Percentiles rank a stretch among this genome's conserved stretches.
Conservation (phyloP, 2,113 vertebrate species). For the Nematolebias whitei region DNA sequence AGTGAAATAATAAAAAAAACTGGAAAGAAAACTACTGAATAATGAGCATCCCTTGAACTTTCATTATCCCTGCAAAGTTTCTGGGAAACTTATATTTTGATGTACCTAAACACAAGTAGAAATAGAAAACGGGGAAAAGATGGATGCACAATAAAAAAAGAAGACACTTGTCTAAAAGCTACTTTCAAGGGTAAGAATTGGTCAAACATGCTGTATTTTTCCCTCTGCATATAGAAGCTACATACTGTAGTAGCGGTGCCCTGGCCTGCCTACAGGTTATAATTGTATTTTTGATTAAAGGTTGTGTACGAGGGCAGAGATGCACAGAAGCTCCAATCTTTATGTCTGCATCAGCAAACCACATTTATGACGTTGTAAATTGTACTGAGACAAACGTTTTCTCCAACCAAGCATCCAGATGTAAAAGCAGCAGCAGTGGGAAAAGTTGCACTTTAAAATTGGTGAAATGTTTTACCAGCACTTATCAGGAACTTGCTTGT, state of each 20-base stretch:
- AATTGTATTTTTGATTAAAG: constrained; percentile 66
- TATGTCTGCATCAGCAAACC: constrained; percentile 38
- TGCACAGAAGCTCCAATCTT: constrained; percentile 22
- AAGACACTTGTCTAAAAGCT: neutral
- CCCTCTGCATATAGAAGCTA: constrained; percentile 33
- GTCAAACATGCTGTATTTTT: constrained; percentile 29
- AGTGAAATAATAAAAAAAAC: too few relatives aligned
- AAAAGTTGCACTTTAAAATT: neutral
- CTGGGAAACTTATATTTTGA: too few relatives aligned
- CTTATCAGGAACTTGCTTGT: neutral
- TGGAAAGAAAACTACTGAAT: too few relatives aligned
- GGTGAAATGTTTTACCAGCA: too few relatives aligned
- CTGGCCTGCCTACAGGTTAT: constrained; percentile 40
- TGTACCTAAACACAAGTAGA: too few relatives aligned
- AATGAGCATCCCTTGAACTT: too few relatives aligned
- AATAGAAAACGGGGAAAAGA: too few relatives aligned
- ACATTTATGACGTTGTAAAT: constrained; percentile 53
- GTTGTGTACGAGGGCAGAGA: constrained; percentile 36
- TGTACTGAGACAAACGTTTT: constrained; percentile 1
- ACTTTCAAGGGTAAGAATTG: constrained; percentile 15
- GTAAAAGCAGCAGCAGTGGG: constrained; percentile 11
- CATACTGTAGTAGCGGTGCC: constrained; percentile 6
- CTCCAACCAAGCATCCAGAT: constrained; percentile 16
- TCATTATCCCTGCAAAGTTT: too few relatives aligned
- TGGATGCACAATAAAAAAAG: neutral